Evolutionary conservation across 2,888 invertebrate genomes (phyloP).

Genomic region (Hedychridium roseum): DNA sequence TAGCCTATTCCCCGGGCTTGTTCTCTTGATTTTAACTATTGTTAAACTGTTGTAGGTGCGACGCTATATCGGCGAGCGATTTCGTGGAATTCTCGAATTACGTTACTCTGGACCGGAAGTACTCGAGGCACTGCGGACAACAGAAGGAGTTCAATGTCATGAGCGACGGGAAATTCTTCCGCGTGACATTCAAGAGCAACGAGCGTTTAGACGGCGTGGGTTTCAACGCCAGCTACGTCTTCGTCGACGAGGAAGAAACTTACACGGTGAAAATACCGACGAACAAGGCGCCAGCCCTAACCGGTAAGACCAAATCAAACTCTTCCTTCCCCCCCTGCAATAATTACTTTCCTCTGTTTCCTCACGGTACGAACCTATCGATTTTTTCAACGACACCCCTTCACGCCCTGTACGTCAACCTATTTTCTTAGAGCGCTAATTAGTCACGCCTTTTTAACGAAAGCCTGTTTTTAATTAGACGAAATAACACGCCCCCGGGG

Average conservation of each 20-base stretch:
- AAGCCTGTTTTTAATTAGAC: too few species aligned
- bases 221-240: slow-evolving; percentile 91
- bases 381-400: too few species aligned
- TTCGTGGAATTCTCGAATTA: slow-evolving; percentile 97
- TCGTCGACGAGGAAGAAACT: slow-evolving; percentile 75
- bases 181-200: slow-evolving; percentile 94
- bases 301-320: slow-evolving; percentile 23
- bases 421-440: too few species aligned
- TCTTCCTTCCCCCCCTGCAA: neutral
- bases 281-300: slow-evolving; percentile 37
- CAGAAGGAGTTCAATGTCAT: slow-evolving; percentile 81
- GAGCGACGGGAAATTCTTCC: slow-evolving; percentile 92
- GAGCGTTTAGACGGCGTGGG: slow-evolving; percentile 93
- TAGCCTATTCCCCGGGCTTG: too few species aligned
- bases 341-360: too few species aligned
- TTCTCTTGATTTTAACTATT: too few species aligned
- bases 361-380: too few species aligned
- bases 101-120: slow-evolving; percentile 88
- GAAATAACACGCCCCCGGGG: too few species aligned
- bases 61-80: slow-evolving; percentile 90
- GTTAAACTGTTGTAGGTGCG: slow-evolving; percentile 82
- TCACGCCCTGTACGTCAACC: too few species aligned
- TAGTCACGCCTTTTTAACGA: too few species aligned
- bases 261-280: slow-evolving; percentile 64
- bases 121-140: slow-evolving; percentile 88